Evolutionary conservation across 1,140 invertebrate genomes (phyloP).

Genomic region (Drosophila baimaii): DNA sequence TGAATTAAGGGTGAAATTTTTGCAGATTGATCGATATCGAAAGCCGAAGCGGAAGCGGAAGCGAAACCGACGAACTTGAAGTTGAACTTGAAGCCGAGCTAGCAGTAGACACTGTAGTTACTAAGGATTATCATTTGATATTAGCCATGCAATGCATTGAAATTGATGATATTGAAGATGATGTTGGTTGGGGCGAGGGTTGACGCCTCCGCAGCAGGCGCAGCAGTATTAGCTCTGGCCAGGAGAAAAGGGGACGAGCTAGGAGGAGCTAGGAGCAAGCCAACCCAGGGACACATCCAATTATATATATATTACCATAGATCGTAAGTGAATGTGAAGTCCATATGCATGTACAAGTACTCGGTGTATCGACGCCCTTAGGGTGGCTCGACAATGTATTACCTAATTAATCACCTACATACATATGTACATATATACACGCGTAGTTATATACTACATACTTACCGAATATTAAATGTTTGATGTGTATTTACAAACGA

Average conservation of each 20-base stretch:
- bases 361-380: constrained; percentile 21
- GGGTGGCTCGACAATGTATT: constrained; percentile 8
- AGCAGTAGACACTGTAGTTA: not conserved
- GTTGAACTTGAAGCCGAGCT: constrained; percentile 6
- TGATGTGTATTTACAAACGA: constrained; percentile 47
- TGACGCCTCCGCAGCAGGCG: not conserved
- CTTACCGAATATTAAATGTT: constrained; percentile 39
- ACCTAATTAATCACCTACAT: constrained; percentile 20
- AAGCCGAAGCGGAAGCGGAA: not conserved
- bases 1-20: constrained; percentile 51
- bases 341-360: constrained; percentile 14
- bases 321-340: constrained; percentile 37
- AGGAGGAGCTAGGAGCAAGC: not conserved
- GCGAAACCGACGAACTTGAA: constrained; percentile 8
- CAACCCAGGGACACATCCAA: constrained; percentile 17
- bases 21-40: constrained; percentile 6
- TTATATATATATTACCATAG: constrained; percentile 26
- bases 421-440: not conserved
- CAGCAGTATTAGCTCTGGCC: not conserved
- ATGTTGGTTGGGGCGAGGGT: not conserved
- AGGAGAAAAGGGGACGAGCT: not conserved
- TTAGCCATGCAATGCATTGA: constrained; percentile 55
- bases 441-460: constrained; percentile 16
- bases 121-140: constrained; percentile 40
- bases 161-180: constrained; percentile 49